These are phyloP conservation scores for Typhlichthys eigenmanni DNA, from an alignment of 2,797 vertebrate species.

Conservation along the genomic window DNA sequence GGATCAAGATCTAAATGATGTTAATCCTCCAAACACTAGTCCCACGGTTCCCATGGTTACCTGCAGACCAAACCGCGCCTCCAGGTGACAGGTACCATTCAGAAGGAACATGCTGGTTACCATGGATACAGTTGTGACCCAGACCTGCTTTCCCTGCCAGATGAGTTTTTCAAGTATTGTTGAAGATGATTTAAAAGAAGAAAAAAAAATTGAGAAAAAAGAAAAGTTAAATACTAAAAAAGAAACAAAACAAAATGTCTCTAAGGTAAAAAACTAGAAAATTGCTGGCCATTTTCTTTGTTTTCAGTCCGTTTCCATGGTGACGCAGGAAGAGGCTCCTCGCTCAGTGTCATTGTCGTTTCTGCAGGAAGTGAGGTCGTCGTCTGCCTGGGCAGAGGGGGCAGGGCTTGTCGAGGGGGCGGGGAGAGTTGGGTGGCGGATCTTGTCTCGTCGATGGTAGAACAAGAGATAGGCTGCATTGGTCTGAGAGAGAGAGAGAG, in stretches of 20 bases:
- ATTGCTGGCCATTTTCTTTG: background rate
- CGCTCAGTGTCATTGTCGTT: constrained; percentile 26
- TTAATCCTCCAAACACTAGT: too few species aligned
- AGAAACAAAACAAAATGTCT: constrained; percentile 1
- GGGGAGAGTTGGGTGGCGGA: constrained; percentile 69
- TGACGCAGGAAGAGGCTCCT: constrained; percentile 51
- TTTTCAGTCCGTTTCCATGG: constrained; percentile 76
- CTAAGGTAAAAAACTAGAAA: background rate
- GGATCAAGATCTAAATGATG: too few species aligned
- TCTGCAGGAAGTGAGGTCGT: constrained; percentile 53
- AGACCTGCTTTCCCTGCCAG: constrained; percentile 26
- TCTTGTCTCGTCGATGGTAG: constrained; percentile 87
- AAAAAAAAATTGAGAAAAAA: constrained; percentile 24
- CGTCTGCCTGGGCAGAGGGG: constrained; percentile 41
- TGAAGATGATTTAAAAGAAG: constrained; percentile 21
- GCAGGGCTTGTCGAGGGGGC: constrained; percentile 20
- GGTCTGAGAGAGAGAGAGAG: constrained; percentile 67
- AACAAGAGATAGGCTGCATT: constrained; percentile 89
- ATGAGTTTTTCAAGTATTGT: constrained; percentile 57
- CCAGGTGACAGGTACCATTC: too few species aligned
- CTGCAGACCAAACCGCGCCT: too few species aligned
- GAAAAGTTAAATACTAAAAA: constrained; percentile 17
- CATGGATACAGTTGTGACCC: background rate
- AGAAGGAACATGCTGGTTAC: too few species aligned
- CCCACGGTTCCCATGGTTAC: too few species aligned